Evolutionary conservation across 2,113 vertebrate genomes (phyloP).

Genomic region (Cyprinodon brontotheroides): DNA sequence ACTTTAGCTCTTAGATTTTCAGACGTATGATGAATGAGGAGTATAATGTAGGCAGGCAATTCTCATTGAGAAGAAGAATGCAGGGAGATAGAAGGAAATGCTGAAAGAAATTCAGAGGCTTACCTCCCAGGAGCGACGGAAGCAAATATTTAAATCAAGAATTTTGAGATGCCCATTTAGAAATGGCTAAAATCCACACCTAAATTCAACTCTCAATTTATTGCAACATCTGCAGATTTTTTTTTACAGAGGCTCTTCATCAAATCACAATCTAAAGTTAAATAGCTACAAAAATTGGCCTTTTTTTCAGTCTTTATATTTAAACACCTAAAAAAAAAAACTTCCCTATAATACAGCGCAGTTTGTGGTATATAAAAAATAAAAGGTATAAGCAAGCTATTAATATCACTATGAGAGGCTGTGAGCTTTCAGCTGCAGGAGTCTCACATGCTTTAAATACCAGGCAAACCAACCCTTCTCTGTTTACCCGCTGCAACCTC

Average conservation of each 20-base stretch:
- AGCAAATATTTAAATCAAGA: too few species aligned
- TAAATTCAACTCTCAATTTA: not conserved
- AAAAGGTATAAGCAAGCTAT: conserved; percentile 6
- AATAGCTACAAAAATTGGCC: not conserved
- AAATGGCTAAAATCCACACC: not conserved
- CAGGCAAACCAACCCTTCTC: conserved; percentile 5
- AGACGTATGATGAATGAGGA: too few species aligned
- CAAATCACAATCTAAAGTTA: not conserved
- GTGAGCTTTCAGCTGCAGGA: conserved; percentile 3
- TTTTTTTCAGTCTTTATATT: not conserved
- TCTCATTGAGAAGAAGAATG: not conserved
- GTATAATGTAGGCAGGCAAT: too few species aligned
- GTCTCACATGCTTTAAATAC: conserved; percentile 1
- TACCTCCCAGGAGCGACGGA: not conserved
- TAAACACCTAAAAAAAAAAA: not conserved
- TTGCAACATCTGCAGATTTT: not conserved
- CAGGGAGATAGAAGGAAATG: not conserved
- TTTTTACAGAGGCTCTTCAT: not conserved
- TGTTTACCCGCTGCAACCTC: conserved; percentile 32
- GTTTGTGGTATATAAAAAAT: not conserved
- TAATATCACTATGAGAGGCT: conserved; percentile 14
- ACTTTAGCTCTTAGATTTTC: too few species aligned
- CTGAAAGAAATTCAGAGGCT: not conserved
- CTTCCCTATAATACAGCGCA: too few species aligned
- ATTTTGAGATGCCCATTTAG: too few species aligned